Percentiles rank a stretch among this genome's conserved stretches.
Conservation (phyloP, 2,113 vertebrate genomes). For the human (Homo sapiens) region DNA sequence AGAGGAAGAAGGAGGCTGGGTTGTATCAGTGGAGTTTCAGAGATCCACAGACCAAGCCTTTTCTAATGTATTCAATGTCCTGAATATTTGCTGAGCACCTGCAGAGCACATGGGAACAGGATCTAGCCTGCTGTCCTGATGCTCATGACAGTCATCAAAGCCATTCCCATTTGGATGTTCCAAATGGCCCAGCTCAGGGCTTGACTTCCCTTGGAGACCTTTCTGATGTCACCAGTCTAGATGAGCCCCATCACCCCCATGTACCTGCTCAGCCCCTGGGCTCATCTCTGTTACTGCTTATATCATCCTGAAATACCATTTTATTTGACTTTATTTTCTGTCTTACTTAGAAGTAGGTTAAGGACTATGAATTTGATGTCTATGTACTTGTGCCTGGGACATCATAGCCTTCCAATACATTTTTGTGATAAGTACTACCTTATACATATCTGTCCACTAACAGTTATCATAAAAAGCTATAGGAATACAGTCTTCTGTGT, state of each 20-base stretch:
- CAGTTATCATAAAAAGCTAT: neutral
- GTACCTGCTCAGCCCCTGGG: neutral
- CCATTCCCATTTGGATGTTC: neutral
- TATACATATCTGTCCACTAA: accelerated
- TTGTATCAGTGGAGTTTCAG: neutral
- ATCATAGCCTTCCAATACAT: neutral
- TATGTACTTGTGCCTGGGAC: neutral
- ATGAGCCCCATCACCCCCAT: neutral
- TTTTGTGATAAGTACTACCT: neutral
- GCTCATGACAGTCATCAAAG: neutral
- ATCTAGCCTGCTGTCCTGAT: accelerated
- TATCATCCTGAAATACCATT: neutral
- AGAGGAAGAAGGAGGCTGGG: neutral
- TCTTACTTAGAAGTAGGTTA: neutral
- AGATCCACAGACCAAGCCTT: neutral
- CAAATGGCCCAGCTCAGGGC: neutral
- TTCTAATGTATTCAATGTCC: neutral
- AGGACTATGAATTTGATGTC: neutral
- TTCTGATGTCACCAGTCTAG: neutral
- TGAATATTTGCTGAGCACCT: neutral
- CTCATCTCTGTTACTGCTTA: neutral
- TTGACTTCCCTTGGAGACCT: neutral
- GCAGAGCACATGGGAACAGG: no score
- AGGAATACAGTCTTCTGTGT: no score
- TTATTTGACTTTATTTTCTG: neutral